phyloP scores from a whole-genome alignment of 2,113 vertebrate genomes.

The Syrmaticus mikado region DNA sequence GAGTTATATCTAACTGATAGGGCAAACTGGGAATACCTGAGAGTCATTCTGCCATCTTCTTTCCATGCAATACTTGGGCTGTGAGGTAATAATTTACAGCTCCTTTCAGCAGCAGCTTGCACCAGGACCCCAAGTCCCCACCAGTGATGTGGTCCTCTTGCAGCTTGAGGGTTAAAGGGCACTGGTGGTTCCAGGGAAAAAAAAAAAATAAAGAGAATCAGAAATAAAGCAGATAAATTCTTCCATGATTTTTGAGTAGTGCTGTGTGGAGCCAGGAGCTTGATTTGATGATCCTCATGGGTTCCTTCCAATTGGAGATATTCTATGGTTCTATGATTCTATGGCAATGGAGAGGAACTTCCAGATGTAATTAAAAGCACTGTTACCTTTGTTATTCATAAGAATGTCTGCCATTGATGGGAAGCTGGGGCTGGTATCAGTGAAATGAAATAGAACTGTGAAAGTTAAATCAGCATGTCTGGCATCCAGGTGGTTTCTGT shows the following conservation, averaged over 20 bases:
- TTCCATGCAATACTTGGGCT: background rate
- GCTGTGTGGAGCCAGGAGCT: too few relatives aligned
- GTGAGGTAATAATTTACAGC: background rate
- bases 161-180: background rate
- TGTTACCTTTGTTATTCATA: background rate
- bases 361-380: background rate
- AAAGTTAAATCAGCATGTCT: too few relatives aligned
- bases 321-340: too few relatives aligned
- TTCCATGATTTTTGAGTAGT: background rate
- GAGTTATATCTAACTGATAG: background rate
- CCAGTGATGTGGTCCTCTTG: fast-evolving
- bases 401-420: too few relatives aligned
- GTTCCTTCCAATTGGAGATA: too few relatives aligned
- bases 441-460: background rate
- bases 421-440: background rate
- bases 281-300: too few relatives aligned
- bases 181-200: background rate
- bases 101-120: background rate
- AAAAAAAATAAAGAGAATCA: background rate
- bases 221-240: background rate
- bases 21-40: background rate
- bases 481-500: background rate
- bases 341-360: background rate
- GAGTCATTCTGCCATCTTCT: too few relatives aligned
- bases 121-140: background rate